Evolutionary conservation across 2,113 vertebrate genomes (phyloP), one percentile per base, ranked within the genome.

Genomic region (Epinephelus cyanopodus): DNA sequence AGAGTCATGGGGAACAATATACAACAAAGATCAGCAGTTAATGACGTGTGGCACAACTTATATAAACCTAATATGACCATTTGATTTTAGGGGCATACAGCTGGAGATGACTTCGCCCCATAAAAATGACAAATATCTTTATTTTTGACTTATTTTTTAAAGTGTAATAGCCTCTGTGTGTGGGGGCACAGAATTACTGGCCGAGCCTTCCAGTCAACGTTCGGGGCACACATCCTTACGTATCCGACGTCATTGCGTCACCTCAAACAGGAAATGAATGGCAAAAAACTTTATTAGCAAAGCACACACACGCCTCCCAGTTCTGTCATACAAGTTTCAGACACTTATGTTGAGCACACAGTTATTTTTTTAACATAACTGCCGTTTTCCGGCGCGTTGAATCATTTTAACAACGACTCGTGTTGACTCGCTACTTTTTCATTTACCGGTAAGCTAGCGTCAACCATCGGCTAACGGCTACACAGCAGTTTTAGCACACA

Each of bases 211-310:
- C 68, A 90, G 79, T 69, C 81, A 3, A 0, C 1, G 3, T 0
- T 1, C 39, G 0, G 91, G 80, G 54, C 17, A 13, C 0, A 9
- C 4, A 1, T 3, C 5, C 48, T 6, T 6, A 18, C 5, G 5
- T 50, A 3, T 0, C 2, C 3, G 18, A 21, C 15, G 12, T 1
- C 3, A 9, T 27, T 5, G 27, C 78, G 80, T 85, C 67, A 78
- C 2, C 3, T 37, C 27, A 85, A 85, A 47, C 81, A 83, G 91
- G 91, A 93, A 92, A 0, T 73, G 37, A 53, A 3, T 13, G 12
- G 19, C 52, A 15, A 33, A 37, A 33, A 72, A 81, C 85, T 78
- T 82, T 84, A 87, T 89, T 82, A 27, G 18, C 56, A 86, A 70
- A 62, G 12, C 15, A 67, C 0, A 68, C 60, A 87, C 82, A 81